Evolutionary conservation across 2,888 invertebrate genomes (phyloP).

Genomic region (Ypsolopha scabrella): DNA sequence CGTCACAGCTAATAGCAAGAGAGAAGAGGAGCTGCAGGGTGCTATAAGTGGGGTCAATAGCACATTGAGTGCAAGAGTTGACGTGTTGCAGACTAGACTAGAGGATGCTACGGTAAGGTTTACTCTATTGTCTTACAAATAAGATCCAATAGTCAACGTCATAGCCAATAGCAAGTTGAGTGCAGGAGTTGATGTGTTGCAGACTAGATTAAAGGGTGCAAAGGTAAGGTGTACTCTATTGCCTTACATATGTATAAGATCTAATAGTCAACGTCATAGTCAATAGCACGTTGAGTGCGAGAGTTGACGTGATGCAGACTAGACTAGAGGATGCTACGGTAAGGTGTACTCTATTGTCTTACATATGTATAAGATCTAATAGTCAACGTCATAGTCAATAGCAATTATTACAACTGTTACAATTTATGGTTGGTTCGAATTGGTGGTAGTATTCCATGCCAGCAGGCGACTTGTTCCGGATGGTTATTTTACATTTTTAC

Average conservation of each 20-base stretch:
- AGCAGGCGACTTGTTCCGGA: no score
- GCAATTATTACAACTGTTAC: conserved; percentile 33
- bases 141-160: conserved; percentile 46
- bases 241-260: conserved; percentile 17
- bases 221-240: conserved; percentile 30
- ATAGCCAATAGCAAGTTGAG: conserved; percentile 34
- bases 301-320: conserved; percentile 35
- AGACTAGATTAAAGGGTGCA: conserved; percentile 39
- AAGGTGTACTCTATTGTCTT: conserved; percentile 18
- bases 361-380: conserved; percentile 34
- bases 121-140: not conserved
- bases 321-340: conserved; percentile 45
- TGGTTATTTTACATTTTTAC: no score
- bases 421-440: no score
- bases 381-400: conserved; percentile 36
- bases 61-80: conserved; percentile 37
- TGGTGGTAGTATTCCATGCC: no score
- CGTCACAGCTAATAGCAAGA: conserved; percentile 30
- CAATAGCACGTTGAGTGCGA: conserved; percentile 38
- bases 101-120: conserved; percentile 43
- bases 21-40: conserved; percentile 32
- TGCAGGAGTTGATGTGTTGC: conserved; percentile 35
- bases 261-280: conserved; percentile 44
- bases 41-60: conserved; percentile 34
- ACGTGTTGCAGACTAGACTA: conserved; percentile 39